These are phyloP conservation scores for Tribolium madens DNA, from an alignment of 1,140 invertebrate species.

Conservation along the genomic window DNA sequence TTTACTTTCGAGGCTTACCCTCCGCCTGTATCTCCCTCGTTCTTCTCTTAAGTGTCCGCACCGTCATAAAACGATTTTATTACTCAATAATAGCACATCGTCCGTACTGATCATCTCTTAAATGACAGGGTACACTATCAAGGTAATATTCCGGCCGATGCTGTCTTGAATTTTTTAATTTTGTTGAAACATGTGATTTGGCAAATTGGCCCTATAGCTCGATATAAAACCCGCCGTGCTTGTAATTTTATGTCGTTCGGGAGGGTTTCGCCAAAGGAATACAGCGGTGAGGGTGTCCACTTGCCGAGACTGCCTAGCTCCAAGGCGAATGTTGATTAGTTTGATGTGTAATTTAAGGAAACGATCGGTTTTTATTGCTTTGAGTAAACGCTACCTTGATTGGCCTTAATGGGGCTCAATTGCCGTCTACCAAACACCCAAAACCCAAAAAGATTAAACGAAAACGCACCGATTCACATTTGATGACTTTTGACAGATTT, in stretches of 20 bases:
- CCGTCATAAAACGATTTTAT: conserved; percentile 37
- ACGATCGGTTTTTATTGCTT: conserved; percentile 29
- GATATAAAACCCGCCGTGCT: conserved; percentile 18
- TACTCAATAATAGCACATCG: conserved; percentile 38
- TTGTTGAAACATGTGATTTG: conserved; percentile 18
- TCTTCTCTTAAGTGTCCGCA: conserved; percentile 25
- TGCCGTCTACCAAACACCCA: conserved; percentile 1
- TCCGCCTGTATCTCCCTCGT: conserved; percentile 2
- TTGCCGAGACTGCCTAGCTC: neutral
- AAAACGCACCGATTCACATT: neutral
- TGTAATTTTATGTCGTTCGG: conserved; percentile 17
- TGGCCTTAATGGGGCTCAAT: conserved; percentile 21
- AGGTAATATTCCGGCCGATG: conserved; percentile 2
- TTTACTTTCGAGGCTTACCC: conserved; percentile 30
- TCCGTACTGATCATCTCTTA: conserved; percentile 31
- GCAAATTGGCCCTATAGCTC: conserved; percentile 11
- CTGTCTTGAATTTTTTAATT: conserved; percentile 34
- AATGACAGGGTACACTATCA: conserved; percentile 30
- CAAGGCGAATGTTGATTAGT: conserved; percentile 35
- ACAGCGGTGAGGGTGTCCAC: conserved; percentile 27
- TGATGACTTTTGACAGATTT: conserved; percentile 3
- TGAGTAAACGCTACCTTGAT: conserved; percentile 24
- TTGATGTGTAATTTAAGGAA: conserved; percentile 22
- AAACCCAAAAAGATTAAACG: neutral
- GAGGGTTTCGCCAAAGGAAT: conserved; percentile 4